Evolutionary conservation across 2,888 invertebrate genomes (phyloP).

Genomic region (Epinotia bilunana): DNA sequence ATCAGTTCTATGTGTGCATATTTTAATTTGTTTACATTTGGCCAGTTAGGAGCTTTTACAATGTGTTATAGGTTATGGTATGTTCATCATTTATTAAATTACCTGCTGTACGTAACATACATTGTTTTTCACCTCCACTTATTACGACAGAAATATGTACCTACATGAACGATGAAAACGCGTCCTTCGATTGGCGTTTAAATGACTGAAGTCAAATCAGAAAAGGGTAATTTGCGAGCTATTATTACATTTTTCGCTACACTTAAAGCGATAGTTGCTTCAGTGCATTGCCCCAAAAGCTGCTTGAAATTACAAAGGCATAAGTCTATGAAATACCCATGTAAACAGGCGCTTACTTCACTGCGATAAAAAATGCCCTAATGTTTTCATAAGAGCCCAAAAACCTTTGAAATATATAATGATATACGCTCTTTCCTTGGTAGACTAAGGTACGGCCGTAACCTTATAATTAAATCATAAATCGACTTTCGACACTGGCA

Average conservation of each 20-base stretch:
- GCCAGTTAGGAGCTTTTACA: conserved; percentile 22
- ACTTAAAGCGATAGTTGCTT: conserved; percentile 21
- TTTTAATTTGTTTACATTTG: conserved; percentile 14
- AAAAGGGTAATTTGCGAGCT: conserved; percentile 16
- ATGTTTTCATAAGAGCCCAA: conserved; percentile 8
- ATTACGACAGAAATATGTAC: background rate
- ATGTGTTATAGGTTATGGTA: background rate
- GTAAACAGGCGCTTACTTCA: conserved; percentile 5
- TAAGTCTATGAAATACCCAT: background rate
- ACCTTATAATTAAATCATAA: conserved; percentile 80
- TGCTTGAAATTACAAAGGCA: conserved; percentile 3
- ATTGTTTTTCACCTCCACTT: background rate
- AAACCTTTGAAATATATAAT: background rate
- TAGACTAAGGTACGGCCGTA: conserved; percentile 1
- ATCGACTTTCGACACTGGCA: conserved; percentile 78
- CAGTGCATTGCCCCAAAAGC: conserved; percentile 21
- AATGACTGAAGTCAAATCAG: background rate
- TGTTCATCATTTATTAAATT: background rate
- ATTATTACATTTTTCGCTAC: conserved; percentile 30
- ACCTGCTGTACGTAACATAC: background rate
- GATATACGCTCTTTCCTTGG: conserved; percentile 8
- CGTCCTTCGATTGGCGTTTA: background rate
- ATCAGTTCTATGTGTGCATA: conserved; percentile 38
- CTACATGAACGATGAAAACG: background rate
- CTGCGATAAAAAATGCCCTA: background rate